Percentiles rank a stretch among this genome's conserved stretches.
phyloP scores from a whole-genome alignment of 2,113 vertebrate genomes.

The Semicossyphus pulcher region DNA sequence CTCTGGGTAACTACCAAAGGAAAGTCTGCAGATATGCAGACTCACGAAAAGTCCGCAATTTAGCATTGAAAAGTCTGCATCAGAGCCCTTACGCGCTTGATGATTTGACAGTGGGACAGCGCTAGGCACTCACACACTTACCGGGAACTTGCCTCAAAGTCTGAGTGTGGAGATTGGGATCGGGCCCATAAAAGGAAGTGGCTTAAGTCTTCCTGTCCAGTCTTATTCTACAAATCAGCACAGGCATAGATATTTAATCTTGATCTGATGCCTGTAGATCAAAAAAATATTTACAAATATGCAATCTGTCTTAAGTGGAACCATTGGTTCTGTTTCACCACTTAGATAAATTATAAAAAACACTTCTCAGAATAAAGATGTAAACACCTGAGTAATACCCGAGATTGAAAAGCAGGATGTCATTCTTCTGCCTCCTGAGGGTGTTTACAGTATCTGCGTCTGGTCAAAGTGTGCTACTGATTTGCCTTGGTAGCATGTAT shows the following conservation, averaged over 20 bases:
- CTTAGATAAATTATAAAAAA: not conserved
- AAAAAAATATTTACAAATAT: constrained; percentile 11
- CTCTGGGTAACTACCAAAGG: too few relatives aligned
- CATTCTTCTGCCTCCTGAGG: too few relatives aligned
- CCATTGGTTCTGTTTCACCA: not conserved
- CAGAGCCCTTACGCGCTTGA: too few relatives aligned
- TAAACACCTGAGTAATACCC: not conserved
- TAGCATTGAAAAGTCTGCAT: too few relatives aligned
- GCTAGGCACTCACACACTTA: too few relatives aligned
- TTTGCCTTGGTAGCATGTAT: constrained; percentile 2
- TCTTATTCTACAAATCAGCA: not conserved
- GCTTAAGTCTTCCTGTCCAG: not conserved
- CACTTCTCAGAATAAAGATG: constrained; percentile 1
- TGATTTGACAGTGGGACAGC: too few relatives aligned
- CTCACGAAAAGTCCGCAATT: too few relatives aligned
- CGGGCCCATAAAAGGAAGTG: not conserved
- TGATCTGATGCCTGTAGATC: not conserved
- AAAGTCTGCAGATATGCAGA: too few relatives aligned
- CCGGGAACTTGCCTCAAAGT: too few relatives aligned
- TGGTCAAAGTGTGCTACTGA: constrained; percentile 8
- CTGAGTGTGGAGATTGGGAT: too few relatives aligned
- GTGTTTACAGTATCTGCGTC: too few relatives aligned
- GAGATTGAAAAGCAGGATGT: constrained; percentile 8
- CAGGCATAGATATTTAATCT: not conserved
- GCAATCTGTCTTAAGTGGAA: not conserved